Conservation (phyloP, 1,140 invertebrate species). For the Hirudo medicinalis region DNA sequence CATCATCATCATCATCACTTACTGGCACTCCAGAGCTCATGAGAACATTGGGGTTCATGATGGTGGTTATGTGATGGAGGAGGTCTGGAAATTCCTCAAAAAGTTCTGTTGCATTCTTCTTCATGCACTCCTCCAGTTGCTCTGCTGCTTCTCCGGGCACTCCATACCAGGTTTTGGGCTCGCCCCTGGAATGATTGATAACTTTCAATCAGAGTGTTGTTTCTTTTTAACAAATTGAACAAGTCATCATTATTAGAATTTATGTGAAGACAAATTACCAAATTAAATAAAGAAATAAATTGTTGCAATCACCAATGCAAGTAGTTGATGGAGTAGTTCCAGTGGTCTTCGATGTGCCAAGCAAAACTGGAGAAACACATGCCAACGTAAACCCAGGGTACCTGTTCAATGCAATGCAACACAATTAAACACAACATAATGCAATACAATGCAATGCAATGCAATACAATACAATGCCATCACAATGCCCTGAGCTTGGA, state of each 20-base stretch:
- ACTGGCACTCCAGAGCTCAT: conserved; percentile 62
- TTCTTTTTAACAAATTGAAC: too few species aligned
- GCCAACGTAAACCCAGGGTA: conserved; percentile 96
- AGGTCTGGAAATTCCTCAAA: conserved; percentile 76
- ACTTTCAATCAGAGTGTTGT: too few species aligned
- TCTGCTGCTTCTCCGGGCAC: conserved; percentile 83
- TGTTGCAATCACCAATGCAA: conserved; percentile 50
- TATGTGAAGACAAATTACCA: too few species aligned
- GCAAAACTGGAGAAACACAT: conserved; percentile 99
- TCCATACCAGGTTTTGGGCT: conserved; percentile 78
- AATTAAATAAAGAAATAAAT: not conserved
- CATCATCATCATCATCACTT: conserved; percentile 10
- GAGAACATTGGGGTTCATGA: conserved; percentile 93
- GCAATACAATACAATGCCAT: too few species aligned
- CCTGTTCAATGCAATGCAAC: not conserved
- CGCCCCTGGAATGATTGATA: conserved; percentile 44
- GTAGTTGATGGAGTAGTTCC: conserved; percentile 99
- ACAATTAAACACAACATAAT: too few species aligned
- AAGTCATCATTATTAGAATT: too few species aligned
- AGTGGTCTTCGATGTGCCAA: conserved; percentile 99
- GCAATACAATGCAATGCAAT: too few species aligned
- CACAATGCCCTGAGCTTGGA: too few species aligned
- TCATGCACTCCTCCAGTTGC: conserved; percentile 86
- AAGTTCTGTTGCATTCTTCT: conserved; percentile 81
- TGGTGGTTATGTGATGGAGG: conserved; percentile 93